A percentile compares a stretch with the other conserved stretches of the same genome.
Conservation (phyloP, 2,888 invertebrate species). For the Stegophylla sp. region DNA sequence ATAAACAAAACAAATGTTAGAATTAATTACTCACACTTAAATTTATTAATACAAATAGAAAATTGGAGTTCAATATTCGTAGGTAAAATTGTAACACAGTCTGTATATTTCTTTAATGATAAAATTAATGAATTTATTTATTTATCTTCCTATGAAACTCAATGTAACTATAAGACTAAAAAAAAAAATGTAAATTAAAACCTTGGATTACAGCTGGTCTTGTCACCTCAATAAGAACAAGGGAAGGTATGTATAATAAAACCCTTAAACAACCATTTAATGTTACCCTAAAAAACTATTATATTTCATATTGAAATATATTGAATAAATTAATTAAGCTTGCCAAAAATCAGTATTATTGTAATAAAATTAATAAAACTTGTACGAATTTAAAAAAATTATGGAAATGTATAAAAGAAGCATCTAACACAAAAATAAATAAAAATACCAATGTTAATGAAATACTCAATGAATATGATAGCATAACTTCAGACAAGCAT, state of each 20-base stretch:
- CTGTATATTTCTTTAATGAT: background rate
- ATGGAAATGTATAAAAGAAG: background rate
- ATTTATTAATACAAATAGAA: background rate
- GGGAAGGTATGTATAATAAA: background rate
- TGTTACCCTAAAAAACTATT: background rate
- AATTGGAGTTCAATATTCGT: background rate
- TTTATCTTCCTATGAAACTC: background rate
- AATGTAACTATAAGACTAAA: background rate
- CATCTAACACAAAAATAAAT: background rate
- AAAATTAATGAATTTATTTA: background rate
- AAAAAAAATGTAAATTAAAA: background rate
- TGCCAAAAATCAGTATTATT: background rate
- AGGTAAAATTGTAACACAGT: background rate
- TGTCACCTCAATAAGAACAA: background rate
- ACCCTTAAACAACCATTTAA: background rate
- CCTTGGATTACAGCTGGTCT: background rate
- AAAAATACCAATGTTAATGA: background rate
- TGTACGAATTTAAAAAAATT: background rate
- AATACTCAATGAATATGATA: too few species aligned
- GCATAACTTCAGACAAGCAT: too few species aligned
- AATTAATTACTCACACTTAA: background rate
- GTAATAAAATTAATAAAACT: slow-evolving; percentile 12
- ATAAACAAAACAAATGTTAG: background rate
- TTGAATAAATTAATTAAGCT: background rate
- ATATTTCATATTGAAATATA: background rate